Conservation (phyloP, 2,113 vertebrate genomes). For the Carassius gibelio region DNA sequence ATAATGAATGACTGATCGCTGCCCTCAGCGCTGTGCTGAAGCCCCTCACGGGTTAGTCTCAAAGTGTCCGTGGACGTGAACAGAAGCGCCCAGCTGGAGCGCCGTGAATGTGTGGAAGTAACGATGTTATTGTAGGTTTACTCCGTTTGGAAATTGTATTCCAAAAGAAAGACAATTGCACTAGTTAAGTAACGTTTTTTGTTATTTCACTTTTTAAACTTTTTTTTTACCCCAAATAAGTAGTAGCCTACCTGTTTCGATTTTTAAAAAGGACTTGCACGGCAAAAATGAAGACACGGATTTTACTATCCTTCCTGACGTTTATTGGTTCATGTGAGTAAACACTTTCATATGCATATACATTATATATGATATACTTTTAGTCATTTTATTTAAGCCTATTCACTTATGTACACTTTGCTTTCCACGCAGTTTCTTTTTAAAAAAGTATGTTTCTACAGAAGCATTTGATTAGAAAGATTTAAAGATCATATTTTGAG, state of each 20-base stretch:
- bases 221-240: slow-evolving; percentile 29
- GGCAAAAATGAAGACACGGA: slow-evolving; percentile 68
- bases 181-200: slow-evolving; percentile 42
- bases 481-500: neutral
- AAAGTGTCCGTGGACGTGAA: slow-evolving; percentile 64
- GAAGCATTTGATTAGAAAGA: neutral
- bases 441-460: neutral
- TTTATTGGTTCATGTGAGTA: slow-evolving; percentile 71
- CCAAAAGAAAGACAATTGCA: neutral
- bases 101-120: slow-evolving; percentile 36
- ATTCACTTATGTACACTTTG: neutral
- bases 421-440: too few relatives aligned
- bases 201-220: slow-evolving; percentile 17
- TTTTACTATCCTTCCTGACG: slow-evolving; percentile 59
- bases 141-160: neutral
- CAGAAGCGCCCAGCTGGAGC: slow-evolving; percentile 59
- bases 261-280: slow-evolving; percentile 46
- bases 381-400: neutral
- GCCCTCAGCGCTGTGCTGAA: slow-evolving; percentile 44
- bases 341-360: neutral
- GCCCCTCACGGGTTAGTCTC: slow-evolving; percentile 48
- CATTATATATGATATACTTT: neutral
- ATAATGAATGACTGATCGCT: slow-evolving; percentile 64
- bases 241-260: slow-evolving; percentile 37
- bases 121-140: slow-evolving; percentile 59